Conservation (phyloP, 2,888 invertebrate species). For the Oligia strigilis region DNA sequence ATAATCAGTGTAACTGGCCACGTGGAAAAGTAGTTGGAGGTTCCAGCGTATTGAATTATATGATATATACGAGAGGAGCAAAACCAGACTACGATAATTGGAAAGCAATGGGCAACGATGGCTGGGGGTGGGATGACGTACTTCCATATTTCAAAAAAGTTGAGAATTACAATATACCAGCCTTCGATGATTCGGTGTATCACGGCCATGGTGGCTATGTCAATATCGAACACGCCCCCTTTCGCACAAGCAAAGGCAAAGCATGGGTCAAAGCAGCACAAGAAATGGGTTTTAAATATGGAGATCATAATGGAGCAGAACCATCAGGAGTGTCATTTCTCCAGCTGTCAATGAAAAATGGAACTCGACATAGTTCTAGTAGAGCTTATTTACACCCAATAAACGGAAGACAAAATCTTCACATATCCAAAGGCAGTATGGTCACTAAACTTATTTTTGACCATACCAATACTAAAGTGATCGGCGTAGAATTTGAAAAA, state of each 20-base stretch:
- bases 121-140: conserved; percentile 94
- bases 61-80: conserved; percentile 94
- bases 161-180: conserved; percentile 92
- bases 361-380: conserved; percentile 92
- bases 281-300: conserved; percentile 91
- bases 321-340: conserved; percentile 92
- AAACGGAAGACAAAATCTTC: conserved; percentile 90
- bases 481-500: conserved; percentile 91
- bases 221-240: conserved; percentile 89
- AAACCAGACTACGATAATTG: conserved; percentile 94
- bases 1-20: conserved; percentile 94
- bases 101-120: conserved; percentile 92
- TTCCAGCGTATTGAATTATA: conserved; percentile 94
- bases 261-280: conserved; percentile 91
- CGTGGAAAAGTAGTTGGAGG: conserved; percentile 96
- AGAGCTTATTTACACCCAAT: conserved; percentile 92
- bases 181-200: conserved; percentile 84
- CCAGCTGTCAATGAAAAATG: conserved; percentile 92
- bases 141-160: conserved; percentile 94
- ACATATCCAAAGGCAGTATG: conserved; percentile 90
- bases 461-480: conserved; percentile 88
- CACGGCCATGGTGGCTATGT: conserved; percentile 91
- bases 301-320: conserved; percentile 91
- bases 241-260: conserved; percentile 85
- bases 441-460: conserved; percentile 91